These are phyloP conservation scores for Gymnodraco acuticeps DNA, from an alignment of 2,797 vertebrate genomes.

Conservation along the genomic window DNA sequence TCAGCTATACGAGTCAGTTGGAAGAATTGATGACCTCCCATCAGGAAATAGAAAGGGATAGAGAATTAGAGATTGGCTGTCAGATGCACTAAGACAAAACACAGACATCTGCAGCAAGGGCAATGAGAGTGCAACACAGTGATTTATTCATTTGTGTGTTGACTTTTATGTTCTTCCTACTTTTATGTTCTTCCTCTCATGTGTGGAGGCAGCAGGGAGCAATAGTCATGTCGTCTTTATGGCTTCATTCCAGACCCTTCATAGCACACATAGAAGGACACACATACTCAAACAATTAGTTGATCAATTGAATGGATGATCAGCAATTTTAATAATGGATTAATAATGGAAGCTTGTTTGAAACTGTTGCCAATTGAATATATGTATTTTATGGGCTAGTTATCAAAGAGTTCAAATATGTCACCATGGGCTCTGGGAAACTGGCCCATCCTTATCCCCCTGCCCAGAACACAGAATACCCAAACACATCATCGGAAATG, in stretches of 20 bases:
- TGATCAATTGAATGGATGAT: conserved; percentile 15
- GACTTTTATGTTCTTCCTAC: conserved; percentile 49
- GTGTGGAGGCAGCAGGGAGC: conserved; percentile 20
- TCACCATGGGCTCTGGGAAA: background rate
- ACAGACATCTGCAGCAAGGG: conserved; percentile 44
- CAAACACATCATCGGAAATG: conserved; percentile 3
- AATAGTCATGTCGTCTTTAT: conserved; percentile 17
- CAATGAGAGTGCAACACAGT: conserved; percentile 45
- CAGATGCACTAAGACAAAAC: conserved; percentile 44
- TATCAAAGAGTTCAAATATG: conserved; percentile 7
- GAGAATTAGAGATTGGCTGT: conserved; percentile 36
- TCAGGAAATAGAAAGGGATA: conserved; percentile 59
- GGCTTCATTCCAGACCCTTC: conserved; percentile 25
- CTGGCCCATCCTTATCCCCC: background rate
- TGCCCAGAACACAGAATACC: conserved; percentile 4
- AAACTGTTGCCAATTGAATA: conserved; percentile 5
- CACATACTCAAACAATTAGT: conserved; percentile 1
- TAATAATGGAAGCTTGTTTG: conserved; percentile 4
- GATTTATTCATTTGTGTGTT: conserved; percentile 57
- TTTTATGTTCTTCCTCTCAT: conserved; percentile 25
- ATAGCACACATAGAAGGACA: conserved; percentile 5
- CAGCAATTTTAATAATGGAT: conserved; percentile 7
- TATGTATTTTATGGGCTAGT: conserved; percentile 5
- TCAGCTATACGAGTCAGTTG: conserved; percentile 51
- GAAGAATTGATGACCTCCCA: conserved; percentile 51